Base-by-base conservation (phyloP, 1,140 invertebrate species). In the Oscheius sp. region DNA sequence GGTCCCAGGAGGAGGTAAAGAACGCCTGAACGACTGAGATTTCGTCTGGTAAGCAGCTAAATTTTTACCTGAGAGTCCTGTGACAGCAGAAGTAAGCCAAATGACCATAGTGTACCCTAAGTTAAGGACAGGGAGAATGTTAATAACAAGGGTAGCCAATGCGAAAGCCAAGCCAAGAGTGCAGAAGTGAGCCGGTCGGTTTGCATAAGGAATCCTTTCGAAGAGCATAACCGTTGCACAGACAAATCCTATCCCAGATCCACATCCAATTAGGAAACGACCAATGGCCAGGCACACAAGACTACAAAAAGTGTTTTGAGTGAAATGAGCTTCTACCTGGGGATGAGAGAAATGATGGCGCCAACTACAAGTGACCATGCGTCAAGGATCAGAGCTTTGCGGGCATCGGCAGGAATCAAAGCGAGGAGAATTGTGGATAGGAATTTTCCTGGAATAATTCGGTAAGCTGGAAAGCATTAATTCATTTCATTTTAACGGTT, bases 181-280 rank as follows among this genome's bases (percentile, higher is more conserved):
- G 15, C 58, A 52, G 28, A 71, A 71, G 15, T 71, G 58, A 7
- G 61, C 34, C 10, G 69, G 69, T n/a, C 69, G 13, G 15, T 63
- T 34, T 7, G 28, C 4, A 32, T 63, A 36, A 7, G 31, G 28
- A 10, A 63, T n/a, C 13, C 61, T 29, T 34, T 63, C 32, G 36
- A 32, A 42, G 31, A 63, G 18, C 31, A 42, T 34, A 26, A 55
- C 67, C 15, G 69, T 55, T 45, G 69, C 69, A 71, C 69, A 71
- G 10, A 71, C 69, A 26, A 71, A 71, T 26, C 69, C 69, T 28
- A 59, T 52, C 34, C 69, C 69, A 26, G 69, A 58, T 18, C 52
- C 58, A 63, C 45, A 71, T 45, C 69, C 69, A 35, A 71, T 49
- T 18, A 63, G 20, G 20, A 71, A 65, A 4, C 69, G 10, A 2